Conservation (phyloP, 1,140 invertebrate genomes). For the Berghia stephanieae region DNA sequence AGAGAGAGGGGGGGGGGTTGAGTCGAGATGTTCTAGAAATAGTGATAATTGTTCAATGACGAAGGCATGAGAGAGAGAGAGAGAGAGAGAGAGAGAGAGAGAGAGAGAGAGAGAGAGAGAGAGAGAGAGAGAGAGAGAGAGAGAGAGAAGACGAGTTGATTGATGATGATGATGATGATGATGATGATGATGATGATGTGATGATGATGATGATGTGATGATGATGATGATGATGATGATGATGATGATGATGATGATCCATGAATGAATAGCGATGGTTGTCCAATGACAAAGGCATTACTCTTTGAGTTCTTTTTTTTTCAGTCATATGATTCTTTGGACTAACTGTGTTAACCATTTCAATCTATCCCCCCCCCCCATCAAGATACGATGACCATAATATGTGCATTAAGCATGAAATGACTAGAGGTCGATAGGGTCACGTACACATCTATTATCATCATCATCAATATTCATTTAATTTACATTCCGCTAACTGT, state of each 20-base stretch:
- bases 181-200: background rate
- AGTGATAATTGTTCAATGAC: too few relatives aligned
- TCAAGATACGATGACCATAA: too few relatives aligned
- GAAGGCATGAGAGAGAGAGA: constrained; percentile 5
- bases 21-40: too few relatives aligned
- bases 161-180: background rate
- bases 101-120: constrained; percentile 24
- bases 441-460: too few relatives aligned
- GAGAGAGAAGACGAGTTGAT: background rate
- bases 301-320: background rate
- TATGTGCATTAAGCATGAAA: too few relatives aligned
- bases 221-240: too few relatives aligned
- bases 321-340: background rate
- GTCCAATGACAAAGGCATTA: background rate
- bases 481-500: too few relatives aligned
- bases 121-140: constrained; percentile 21
- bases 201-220: too few relatives aligned
- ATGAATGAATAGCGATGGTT: background rate
- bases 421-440: too few relatives aligned
- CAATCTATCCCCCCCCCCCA: too few relatives aligned
- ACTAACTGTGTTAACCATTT: background rate
- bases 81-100: constrained; percentile 14
- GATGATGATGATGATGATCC: too few relatives aligned
- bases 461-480: too few relatives aligned
- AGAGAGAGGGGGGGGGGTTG: background rate